phyloP scores from a whole-genome alignment of 1,140 invertebrate genomes.

The Rhizoglyphus robini region DNA sequence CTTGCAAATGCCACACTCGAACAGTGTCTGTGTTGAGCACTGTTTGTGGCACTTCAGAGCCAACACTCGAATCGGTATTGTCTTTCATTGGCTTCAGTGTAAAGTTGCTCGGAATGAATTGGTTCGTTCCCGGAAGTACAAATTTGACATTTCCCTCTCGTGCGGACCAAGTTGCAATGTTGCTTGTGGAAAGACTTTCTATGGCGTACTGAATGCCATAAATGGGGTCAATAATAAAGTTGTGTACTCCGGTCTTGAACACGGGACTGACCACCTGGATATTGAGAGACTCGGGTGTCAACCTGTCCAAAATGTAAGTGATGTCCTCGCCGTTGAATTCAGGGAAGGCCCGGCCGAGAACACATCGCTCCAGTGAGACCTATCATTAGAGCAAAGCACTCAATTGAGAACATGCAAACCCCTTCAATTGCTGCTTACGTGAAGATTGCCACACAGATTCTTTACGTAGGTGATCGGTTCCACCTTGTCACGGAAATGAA shows the following conservation, averaged over 20 bases:
- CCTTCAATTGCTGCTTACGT: constrained; percentile 31
- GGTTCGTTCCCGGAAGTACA: neutral
- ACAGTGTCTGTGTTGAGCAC: too few relatives aligned
- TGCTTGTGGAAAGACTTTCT: neutral
- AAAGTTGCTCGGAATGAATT: neutral
- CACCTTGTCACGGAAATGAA: constrained; percentile 79
- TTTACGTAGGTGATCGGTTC: constrained; percentile 56
- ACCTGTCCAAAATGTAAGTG: neutral
- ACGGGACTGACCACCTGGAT: neutral
- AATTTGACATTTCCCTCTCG: neutral
- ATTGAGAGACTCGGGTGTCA: neutral
- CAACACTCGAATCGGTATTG: neutral
- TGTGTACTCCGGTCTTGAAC: neutral
- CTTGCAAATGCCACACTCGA: neutral
- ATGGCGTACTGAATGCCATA: neutral
- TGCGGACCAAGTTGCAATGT: neutral
- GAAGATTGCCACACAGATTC: constrained; percentile 44
- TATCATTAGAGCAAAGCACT: too few relatives aligned
- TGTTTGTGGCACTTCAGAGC: neutral
- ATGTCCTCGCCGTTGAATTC: neutral
- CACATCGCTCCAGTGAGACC: neutral
- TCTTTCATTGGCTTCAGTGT: neutral
- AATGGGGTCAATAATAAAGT: neutral
- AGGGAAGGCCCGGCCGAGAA: neutral
- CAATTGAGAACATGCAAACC: neutral